Evolutionary conservation across 2,888 invertebrate species (phyloP), one percentile per base, ranked within the genome.

Genomic region (Chalcis sispes): DNA sequence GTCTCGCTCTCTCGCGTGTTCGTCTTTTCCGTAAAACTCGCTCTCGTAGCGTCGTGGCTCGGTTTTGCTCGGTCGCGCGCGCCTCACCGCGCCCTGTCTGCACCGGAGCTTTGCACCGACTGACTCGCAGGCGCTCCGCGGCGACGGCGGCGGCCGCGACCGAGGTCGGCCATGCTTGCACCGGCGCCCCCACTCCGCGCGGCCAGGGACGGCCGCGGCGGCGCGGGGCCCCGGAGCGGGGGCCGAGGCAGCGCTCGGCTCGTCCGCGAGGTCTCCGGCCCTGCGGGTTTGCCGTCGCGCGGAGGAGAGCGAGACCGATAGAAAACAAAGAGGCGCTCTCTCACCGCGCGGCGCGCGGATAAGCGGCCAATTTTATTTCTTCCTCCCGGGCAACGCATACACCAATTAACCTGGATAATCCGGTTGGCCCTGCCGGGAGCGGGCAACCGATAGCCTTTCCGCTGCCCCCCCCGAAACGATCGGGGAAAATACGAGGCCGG

Each of bases 151-250:
- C 56, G 58, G 25, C 32, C 5, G 46, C 72, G 66, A 61, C 27
- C 79, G 70, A 23, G 50, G 7, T 27, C 56, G 62, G 54, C 54
- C 27, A 54, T 27, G 25, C 13, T 7, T 5, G 23, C 27, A 27
- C 29, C 1, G 7, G 20, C 46, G 5, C 46, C 10, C 46, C 10
- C 32, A 32, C 32, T 32, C 32, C 88, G 85, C 87, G 87, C 86
- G 85, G 3, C 2, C 46, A 46, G 46, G 2, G 13, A 2, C 46
- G 13, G 46, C 46, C 2, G 10, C 46, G 2, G 46, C 46, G 13
- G 2, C 10, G 20, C 18, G 18, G 20, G 18, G 48, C 48, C 18
- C 20, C 18, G 20, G 20, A 48, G 3, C n/a, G 18, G 3, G 18
- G 48, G 20, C 18, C 48, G 3, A 20, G 18, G 48, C 18, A 48